These are phyloP conservation scores for Bergia puertoricense DNA, from an alignment of 92 coral and sea anemone genomes.

Conservation along the genomic window DNA sequence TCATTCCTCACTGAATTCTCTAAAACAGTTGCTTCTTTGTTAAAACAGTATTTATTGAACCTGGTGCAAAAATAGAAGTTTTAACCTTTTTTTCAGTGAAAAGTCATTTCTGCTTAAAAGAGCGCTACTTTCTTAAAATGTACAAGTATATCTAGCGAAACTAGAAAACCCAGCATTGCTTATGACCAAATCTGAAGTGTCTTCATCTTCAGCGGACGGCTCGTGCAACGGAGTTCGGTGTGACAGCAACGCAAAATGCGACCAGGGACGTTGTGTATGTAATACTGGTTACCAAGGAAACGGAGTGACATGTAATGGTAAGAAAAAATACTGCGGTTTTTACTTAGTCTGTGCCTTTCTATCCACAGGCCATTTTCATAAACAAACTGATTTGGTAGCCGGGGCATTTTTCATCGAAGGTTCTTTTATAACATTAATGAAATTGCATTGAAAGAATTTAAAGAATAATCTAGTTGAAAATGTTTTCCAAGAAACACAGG, in stretches of 20 bases:
- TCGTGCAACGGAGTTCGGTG: constrained; percentile 65
- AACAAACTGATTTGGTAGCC: no score
- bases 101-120: no score
- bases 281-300: constrained; percentile 70
- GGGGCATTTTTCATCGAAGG: no score
- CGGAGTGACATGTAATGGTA: constrained; percentile 52
- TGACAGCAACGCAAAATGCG: constrained; percentile 59
- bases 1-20: not conserved
- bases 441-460: no score
- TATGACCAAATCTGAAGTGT: not conserved
- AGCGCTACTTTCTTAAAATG: no score
- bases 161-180: not conserved
- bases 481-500: no score
- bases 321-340: not conserved
- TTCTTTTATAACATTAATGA: no score
- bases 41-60: no score
- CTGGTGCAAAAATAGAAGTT: no score
- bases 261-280: constrained; percentile 62
- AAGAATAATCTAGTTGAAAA: no score
- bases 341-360: not conserved
- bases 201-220: constrained; percentile 56
- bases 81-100: no score
- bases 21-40: not conserved
- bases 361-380: not conserved
- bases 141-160: no score